These are phyloP conservation scores for Holotrichia oblita DNA, from an alignment of 1,140 invertebrate species.

Conservation along the genomic window DNA sequence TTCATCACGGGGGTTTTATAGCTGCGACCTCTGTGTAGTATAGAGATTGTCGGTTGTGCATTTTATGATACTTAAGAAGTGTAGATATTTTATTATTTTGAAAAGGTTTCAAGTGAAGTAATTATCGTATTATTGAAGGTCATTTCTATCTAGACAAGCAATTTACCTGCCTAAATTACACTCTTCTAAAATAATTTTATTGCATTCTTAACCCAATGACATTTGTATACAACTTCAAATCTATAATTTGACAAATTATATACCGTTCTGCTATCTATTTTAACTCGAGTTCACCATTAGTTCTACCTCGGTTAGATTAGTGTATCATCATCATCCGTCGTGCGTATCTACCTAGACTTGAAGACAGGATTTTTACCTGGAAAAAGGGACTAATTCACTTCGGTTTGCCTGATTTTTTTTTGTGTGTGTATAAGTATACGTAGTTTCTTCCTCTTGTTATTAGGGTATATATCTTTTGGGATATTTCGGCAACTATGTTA, in stretches of 20 bases:
- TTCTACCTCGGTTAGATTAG: conserved; percentile 7
- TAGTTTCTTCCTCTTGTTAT: too few relatives aligned
- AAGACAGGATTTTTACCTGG: conserved; percentile 24
- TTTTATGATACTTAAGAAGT: not conserved
- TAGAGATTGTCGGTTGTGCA: not conserved
- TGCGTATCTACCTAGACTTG: not conserved
- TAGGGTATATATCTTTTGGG: too few relatives aligned
- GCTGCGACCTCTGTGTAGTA: not conserved
- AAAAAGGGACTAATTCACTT: conserved; percentile 5
- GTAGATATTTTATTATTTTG: not conserved
- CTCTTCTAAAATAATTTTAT: not conserved
- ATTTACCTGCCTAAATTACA: not conserved
- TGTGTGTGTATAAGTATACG: too few relatives aligned
- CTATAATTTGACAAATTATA: conserved; percentile 31
- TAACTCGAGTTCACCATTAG: not conserved
- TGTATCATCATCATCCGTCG: not conserved
- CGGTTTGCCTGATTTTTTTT: too few relatives aligned
- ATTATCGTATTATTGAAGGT: not conserved
- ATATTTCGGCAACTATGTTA: conserved; percentile 17
- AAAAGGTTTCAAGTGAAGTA: not conserved
- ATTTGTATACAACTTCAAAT: not conserved
- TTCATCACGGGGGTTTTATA: not conserved
- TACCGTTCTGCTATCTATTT: not conserved
- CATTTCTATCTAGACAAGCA: not conserved
- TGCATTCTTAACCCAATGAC: conserved; percentile 1